Base-by-base conservation (phyloP, 1,140 invertebrate species). In the Zaprionus africanus region DNA sequence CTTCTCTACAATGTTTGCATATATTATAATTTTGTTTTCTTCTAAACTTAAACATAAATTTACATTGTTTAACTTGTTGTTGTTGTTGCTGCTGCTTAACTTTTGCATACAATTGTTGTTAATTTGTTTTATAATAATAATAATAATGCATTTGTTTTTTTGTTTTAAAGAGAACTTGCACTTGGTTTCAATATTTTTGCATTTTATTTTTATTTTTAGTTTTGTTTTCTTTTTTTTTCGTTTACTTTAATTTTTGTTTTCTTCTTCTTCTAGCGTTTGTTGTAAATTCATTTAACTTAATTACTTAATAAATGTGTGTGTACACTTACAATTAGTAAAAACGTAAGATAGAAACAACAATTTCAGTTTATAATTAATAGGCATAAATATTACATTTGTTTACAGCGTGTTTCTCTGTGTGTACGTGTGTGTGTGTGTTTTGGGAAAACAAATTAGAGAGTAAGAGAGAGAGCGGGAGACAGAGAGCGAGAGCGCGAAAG, bases 241-340 rank as follows among this genome's bases (percentile, higher is more conserved):
- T 46, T n/a, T n/a, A 46, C 6, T 46, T 46, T 46, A n/a, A 17
- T 46, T 46, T 46, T 46, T 46, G 19, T 51, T 51, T 51, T 19
- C 4, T 51, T 51, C 19, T 11, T 17, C 12, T 51, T 51, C 19
- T 51, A 22, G 17, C 19, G 12, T 49, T 19, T 49, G 46, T 73
- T 74, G 78, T 83, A 88, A 88, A 88, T 88, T 87, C 74, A 87
- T 88, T 87, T 81, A 67, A 78, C 82, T 87, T 78, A 87, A 78
- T 81, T 88, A 84, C 75, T 88, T 88, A 82, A 86, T 83, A 83
- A 65, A 73, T 68, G 58, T 78, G 60, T 77, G 64, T 81, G 68
- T 82, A 82, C 68, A 68, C 78, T 67, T 82, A 78, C 71, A 82
- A 76, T 64, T 66, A 51, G 63, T 81, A 81, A 78, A 81, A 81